Evolutionary conservation across 1,140 invertebrate species (phyloP).

Genomic region (Drosophila punjabiensis): DNA sequence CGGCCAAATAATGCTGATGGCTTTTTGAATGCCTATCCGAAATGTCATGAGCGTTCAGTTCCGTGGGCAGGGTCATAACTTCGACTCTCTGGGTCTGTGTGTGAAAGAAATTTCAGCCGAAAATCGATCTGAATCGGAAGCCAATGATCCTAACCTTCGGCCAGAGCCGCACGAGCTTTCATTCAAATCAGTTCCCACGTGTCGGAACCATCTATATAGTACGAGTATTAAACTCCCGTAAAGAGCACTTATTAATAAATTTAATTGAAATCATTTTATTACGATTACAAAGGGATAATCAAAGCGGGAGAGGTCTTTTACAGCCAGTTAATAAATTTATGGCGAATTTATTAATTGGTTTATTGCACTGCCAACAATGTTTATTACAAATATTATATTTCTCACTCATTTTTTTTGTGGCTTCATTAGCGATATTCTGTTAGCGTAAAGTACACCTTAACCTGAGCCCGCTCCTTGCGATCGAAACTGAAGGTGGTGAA

Average conservation of each 20-base stretch:
- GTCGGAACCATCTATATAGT: slow-evolving; percentile 11
- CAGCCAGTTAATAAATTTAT: slow-evolving; percentile 47
- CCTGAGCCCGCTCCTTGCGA: slow-evolving; percentile 32
- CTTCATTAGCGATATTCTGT: slow-evolving; percentile 53
- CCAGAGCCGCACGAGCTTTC: background rate
- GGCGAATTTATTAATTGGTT: slow-evolving; percentile 67
- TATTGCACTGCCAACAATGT: slow-evolving; percentile 56
- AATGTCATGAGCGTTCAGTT: slow-evolving; percentile 73
- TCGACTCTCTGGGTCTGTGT: slow-evolving; percentile 18
- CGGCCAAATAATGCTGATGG: slow-evolving; percentile 51
- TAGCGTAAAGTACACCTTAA: slow-evolving; percentile 67
- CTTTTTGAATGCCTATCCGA: slow-evolving; percentile 66
- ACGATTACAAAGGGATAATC: slow-evolving; percentile 41
- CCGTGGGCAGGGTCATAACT: slow-evolving; percentile 48
- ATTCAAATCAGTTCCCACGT: slow-evolving; percentile 22
- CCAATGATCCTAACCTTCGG: slow-evolving; percentile 37
- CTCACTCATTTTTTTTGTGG: slow-evolving; percentile 6
- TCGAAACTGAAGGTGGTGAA: slow-evolving; percentile 58
- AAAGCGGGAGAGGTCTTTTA: slow-evolving; percentile 40
- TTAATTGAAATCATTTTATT: slow-evolving; percentile 39
- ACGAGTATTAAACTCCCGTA: slow-evolving; percentile 4
- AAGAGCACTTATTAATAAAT: slow-evolving; percentile 25
- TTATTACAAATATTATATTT: slow-evolving; percentile 43
- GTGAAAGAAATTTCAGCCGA: slow-evolving; percentile 39
- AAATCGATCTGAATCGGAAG: slow-evolving; percentile 32